Evolutionary conservation across 2,113 vertebrate genomes (phyloP).

Genomic region (Empidonax alnorum): DNA sequence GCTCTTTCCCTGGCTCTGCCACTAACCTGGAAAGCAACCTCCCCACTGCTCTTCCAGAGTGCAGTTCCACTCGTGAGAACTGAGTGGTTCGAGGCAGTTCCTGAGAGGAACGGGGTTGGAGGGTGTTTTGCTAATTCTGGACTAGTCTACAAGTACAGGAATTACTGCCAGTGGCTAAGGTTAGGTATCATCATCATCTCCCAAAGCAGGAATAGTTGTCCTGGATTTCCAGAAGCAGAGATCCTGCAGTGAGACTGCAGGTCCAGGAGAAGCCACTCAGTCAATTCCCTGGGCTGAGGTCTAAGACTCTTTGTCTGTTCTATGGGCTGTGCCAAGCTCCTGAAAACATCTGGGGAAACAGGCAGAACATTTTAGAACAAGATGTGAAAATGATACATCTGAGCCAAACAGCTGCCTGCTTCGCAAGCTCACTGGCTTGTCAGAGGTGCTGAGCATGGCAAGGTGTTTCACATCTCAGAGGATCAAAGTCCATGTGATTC

Average conservation of each 20-base stretch:
- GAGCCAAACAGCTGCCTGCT: background rate
- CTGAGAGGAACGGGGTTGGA: background rate
- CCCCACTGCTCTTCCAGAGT: background rate
- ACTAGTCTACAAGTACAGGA: background rate
- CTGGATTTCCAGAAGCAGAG: background rate
- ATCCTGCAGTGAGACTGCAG: background rate
- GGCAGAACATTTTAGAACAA: background rate
- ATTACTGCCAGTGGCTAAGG: background rate
- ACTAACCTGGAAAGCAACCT: background rate
- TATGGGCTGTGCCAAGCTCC: background rate
- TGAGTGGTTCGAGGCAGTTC: background rate
- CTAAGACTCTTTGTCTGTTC: background rate
- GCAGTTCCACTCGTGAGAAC: background rate
- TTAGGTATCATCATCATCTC: background rate
- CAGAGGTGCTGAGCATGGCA: background rate
- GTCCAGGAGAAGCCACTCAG: background rate
- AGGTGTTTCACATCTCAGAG: background rate
- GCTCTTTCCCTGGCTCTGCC: background rate
- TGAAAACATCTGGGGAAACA: background rate
- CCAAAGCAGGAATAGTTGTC: background rate
- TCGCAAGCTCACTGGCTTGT: background rate
- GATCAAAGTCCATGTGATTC: fast-evolving
- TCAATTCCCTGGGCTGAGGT: background rate
- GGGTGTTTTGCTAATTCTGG: background rate
- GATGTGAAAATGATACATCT: background rate